Percentiles rank a stretch among this genome's conserved stretches.
Evolutionary conservation across 2,797 vertebrate species (phyloP).

Genomic region (Gila robusta): DNA sequence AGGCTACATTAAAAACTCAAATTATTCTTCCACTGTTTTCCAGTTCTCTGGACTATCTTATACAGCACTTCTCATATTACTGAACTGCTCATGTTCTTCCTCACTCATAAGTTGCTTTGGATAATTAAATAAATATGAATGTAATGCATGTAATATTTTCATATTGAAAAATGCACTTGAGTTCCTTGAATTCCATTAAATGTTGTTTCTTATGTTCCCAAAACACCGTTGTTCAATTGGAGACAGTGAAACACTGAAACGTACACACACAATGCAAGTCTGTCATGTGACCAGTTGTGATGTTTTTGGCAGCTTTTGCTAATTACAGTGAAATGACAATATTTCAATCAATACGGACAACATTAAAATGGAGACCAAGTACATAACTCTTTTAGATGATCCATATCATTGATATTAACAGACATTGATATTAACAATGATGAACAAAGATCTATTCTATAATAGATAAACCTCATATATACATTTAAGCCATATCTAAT

Average conservation of each 20-base stretch:
- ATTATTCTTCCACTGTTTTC: neutral
- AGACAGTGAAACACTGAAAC: constrained; percentile 19
- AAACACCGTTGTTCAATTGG: neutral
- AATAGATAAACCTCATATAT: constrained; percentile 51
- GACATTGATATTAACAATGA: too few relatives aligned
- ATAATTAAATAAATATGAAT: neutral
- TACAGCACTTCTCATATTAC: neutral
- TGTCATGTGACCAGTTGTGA: constrained; percentile 28
- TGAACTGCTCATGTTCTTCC: neutral
- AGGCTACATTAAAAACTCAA: neutral
- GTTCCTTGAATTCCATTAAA: constrained; percentile 13
- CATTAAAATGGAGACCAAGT: constrained; percentile 43
- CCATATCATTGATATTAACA: constrained; percentile 18
- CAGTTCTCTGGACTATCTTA: neutral
- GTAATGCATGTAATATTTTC: neutral
- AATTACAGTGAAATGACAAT: constrained; percentile 32
- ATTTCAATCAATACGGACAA: constrained; percentile 31
- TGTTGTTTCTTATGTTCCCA: constrained; percentile 12
- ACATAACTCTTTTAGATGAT: constrained; percentile 29
- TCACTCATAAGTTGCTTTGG: neutral
- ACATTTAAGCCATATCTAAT: constrained; percentile 50
- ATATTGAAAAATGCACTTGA: constrained; percentile 7
- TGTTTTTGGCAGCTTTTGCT: constrained; percentile 41
- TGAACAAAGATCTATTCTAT: constrained; percentile 43
- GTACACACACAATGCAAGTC: constrained; percentile 8